Evolutionary conservation across 2,888 invertebrate species (phyloP).

Genomic region (Ophonus ardosiacus): DNA sequence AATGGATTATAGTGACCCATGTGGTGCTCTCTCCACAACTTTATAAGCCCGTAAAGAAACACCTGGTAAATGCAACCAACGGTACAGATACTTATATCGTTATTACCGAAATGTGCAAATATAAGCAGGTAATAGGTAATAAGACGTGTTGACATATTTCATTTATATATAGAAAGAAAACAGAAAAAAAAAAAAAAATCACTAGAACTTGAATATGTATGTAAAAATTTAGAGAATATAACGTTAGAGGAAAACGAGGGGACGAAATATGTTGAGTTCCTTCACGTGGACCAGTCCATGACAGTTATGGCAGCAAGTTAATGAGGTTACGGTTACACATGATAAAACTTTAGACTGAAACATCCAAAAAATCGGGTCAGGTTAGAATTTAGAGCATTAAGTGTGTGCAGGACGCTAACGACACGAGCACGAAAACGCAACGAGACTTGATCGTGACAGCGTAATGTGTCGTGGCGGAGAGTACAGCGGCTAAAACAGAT

Average conservation of each 20-base stretch:
- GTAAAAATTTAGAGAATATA: background rate
- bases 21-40: too few relatives aligned
- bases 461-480: constrained; percentile 36
- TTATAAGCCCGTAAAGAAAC: too few relatives aligned
- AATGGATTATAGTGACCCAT: too few relatives aligned
- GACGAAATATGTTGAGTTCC: constrained; percentile 11
- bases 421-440: constrained; percentile 43
- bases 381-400: constrained; percentile 14
- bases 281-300: background rate
- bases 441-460: background rate
- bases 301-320: background rate
- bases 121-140: too few relatives aligned
- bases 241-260: background rate
- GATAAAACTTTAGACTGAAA: constrained; percentile 5
- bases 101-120: too few relatives aligned
- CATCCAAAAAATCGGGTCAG: constrained; percentile 19
- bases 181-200: too few relatives aligned
- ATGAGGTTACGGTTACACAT: constrained; percentile 29
- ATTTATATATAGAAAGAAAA: too few relatives aligned
- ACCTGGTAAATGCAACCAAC: too few relatives aligned
- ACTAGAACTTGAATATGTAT: too few relatives aligned
- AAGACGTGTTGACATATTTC: too few relatives aligned
- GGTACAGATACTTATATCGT: too few relatives aligned
- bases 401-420: constrained; percentile 48
- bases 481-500: constrained; percentile 45